Percentiles rank a stretch among this genome's conserved stretches.
These are phyloP conservation scores for Xylota sylvarum DNA, from an alignment of 2,888 invertebrate species.

Conservation along the genomic window DNA sequence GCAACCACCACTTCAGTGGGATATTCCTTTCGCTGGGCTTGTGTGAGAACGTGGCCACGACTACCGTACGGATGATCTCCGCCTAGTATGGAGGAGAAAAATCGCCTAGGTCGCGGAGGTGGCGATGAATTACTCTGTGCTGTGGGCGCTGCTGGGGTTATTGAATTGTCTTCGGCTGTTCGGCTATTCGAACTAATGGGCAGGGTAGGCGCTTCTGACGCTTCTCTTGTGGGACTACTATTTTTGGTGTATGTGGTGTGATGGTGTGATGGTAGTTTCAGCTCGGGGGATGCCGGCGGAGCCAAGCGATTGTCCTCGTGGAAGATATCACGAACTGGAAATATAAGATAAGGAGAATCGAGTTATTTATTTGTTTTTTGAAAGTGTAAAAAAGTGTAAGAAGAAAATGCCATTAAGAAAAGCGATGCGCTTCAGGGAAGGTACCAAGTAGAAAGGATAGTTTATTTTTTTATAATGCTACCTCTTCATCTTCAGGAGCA, in stretches of 20 bases:
- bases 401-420: neutral
- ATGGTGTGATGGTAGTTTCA: slow-evolving; percentile 65
- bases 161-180: slow-evolving; percentile 58
- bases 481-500: no score
- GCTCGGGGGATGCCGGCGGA: slow-evolving; percentile 72
- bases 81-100: slow-evolving; percentile 92
- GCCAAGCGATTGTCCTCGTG: slow-evolving; percentile 83
- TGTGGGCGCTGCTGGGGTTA: slow-evolving; percentile 29
- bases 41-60: slow-evolving; percentile 91
- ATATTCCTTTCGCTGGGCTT: slow-evolving; percentile 93
- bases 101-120: slow-evolving; percentile 87
- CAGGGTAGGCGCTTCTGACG: slow-evolving; percentile 39
- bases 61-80: slow-evolving; percentile 94
- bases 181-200: slow-evolving; percentile 57
- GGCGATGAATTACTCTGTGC: slow-evolving; percentile 51
- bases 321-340: slow-evolving; percentile 87
- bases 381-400: neutral
- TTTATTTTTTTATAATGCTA: no score
- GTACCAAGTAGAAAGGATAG: no score
- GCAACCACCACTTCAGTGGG: slow-evolving; percentile 82
- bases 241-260: slow-evolving; percentile 70
- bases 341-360: slow-evolving; percentile 30
- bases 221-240: slow-evolving; percentile 61
- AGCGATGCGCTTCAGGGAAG: neutral
- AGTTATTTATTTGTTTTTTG: neutral